These are phyloP conservation scores for Aporophyla lueneburgensis DNA, from an alignment of 2,888 invertebrate genomes.

Conservation along the genomic window DNA sequence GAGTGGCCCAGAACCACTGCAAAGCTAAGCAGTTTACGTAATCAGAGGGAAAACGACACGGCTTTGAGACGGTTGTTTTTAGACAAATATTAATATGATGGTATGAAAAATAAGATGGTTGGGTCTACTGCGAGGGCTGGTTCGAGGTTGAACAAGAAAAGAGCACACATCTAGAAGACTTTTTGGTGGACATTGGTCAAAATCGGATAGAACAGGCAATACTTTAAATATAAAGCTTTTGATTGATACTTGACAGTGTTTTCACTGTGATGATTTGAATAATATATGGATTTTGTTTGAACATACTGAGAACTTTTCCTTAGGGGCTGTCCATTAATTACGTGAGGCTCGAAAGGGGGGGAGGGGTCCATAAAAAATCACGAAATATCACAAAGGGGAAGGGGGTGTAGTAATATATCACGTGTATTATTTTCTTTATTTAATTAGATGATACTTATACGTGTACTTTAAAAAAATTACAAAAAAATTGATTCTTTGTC, in stretches of 20 bases:
- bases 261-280: not conserved
- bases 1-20: constrained; percentile 63
- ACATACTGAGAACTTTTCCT: no score
- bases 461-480: no score
- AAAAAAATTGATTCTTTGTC: no score
- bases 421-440: no score
- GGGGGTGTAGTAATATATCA: no score
- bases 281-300: no score
- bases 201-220: not conserved
- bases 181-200: not conserved
- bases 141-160: not conserved
- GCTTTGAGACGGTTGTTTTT: not conserved
- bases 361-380: no score
- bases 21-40: constrained; percentile 44
- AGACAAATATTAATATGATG: not conserved
- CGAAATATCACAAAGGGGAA: no score
- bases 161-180: not conserved
- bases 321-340: no score
- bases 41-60: constrained; percentile 36
- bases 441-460: no score
- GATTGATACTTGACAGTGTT: not conserved
- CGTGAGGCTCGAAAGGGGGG: no score
- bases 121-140: not conserved
- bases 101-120: no score
- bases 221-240: not conserved